Evolutionary conservation across 2,797 vertebrate genomes (phyloP).

Genomic region (Poeciliopsis infans): DNA sequence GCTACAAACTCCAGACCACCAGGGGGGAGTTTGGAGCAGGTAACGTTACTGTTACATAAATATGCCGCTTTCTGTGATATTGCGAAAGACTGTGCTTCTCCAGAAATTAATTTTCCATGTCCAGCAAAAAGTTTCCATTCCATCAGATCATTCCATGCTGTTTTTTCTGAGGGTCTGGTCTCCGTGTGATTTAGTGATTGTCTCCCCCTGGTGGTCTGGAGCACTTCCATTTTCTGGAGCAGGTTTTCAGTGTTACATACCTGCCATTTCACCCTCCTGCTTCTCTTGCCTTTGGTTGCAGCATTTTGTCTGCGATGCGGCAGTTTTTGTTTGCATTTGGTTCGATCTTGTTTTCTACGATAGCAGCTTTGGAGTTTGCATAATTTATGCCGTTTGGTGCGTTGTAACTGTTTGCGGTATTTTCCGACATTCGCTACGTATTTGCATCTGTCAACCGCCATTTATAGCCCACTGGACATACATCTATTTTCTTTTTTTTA

Average conservation of each 20-base stretch:
- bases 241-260: not conserved
- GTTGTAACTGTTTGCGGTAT: not conserved
- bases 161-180: no score
- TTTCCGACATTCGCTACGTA: not conserved
- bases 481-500: not conserved
- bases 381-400: not conserved
- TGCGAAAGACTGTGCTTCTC: not conserved
- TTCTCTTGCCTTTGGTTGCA: not conserved
- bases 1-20: not conserved
- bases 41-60: not conserved
- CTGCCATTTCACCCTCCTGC: not conserved
- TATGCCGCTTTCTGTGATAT: not conserved
- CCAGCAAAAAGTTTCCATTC: not conserved
- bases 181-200: not conserved
- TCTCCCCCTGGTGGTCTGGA: not conserved
- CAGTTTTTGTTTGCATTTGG: not conserved
- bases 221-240: not conserved
- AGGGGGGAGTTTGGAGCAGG: not conserved
- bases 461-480: not conserved
- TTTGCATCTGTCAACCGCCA: not conserved
- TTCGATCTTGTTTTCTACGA: not conserved
- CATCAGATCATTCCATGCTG: not conserved
- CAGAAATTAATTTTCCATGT: not conserved
- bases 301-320: no score
- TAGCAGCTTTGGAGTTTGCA: not conserved